Percentiles rank a stretch among this genome's conserved stretches.
Conservation (phyloP, 1,140 invertebrate genomes). For the Drosophila persimilis region DNA sequence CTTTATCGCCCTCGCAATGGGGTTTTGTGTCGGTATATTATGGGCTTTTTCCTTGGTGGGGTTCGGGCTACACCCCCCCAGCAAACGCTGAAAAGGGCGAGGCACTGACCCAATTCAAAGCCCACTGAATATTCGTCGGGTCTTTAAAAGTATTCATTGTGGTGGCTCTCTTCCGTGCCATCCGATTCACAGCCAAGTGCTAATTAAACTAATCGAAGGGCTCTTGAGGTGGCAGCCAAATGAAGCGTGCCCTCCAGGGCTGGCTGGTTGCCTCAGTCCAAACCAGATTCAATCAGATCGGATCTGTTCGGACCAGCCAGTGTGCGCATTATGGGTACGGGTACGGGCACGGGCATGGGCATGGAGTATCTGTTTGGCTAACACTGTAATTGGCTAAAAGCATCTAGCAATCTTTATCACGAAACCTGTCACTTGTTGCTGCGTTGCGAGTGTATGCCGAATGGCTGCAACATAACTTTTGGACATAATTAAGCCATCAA, state of each 20-base stretch:
- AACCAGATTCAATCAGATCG: constrained; percentile 17
- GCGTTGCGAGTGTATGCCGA: constrained; percentile 35
- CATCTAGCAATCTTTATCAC: constrained; percentile 46
- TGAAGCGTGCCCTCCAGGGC: constrained; percentile 66
- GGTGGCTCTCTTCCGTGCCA: background rate
- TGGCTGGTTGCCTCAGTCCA: constrained; percentile 21
- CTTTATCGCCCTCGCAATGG: constrained; percentile 49
- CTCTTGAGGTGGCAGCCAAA: constrained; percentile 39
- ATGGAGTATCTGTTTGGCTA: no score
- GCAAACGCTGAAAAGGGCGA: constrained; percentile 31
- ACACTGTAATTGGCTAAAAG: constrained; percentile 44
- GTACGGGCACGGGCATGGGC: no score
- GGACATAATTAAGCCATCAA: constrained; percentile 79
- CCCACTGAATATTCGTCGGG: constrained; percentile 34
- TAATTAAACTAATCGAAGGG: constrained; percentile 73
- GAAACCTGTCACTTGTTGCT: constrained; percentile 57
- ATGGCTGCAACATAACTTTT: constrained; percentile 65
- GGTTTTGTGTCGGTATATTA: constrained; percentile 6
- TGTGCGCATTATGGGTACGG: background rate
- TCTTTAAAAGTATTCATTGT: constrained; percentile 9
- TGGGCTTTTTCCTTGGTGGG: constrained; percentile 8
- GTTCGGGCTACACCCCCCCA: constrained; percentile 17
- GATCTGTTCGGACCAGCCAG: background rate
- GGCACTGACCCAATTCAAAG: constrained; percentile 69
- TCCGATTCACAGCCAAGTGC: constrained; percentile 58